Evolutionary conservation across 2,888 invertebrate species (phyloP), one percentile per base, ranked within the genome.

Genomic region (Andrena dorsata): DNA sequence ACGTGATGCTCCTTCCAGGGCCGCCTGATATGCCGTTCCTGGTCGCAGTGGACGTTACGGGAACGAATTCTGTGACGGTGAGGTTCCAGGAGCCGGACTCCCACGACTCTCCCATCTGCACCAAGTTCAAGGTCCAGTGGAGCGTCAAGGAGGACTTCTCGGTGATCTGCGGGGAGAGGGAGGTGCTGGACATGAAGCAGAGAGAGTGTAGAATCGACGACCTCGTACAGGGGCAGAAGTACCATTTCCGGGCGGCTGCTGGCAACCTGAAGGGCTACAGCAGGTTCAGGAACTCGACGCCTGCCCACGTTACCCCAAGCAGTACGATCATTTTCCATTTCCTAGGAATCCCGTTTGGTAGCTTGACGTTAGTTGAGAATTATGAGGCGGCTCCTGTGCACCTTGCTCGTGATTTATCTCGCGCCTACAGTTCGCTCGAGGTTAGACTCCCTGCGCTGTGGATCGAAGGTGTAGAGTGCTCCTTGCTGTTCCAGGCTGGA

Each of bases 91-190:
- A 97, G 91, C 97, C 97, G 28, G 96, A 96, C 61, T 94, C 95
- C 81, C 94, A 94, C 85, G 98, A 97, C 90, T 96, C 97, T 23
- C 96, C 97, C 16, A 96, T 98, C 79, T 96, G 97, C 89, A 98
- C 98, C 51, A 98, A 98, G 94, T 98, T 97, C 94, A 98, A 97
- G 96, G 98, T 99, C 93, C 98, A 99, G 95, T 99, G 99, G 99
- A 98, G 98, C 85, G 96, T 96, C 8, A 96, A 96, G 68, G 96
- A 97, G 5, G 97, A 98, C 92, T 99, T 99, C 94, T 96, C 96
- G 26, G 96, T 96, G 84, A 94, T 98, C 72, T 97, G 97, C 76
- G 98, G 98, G 0, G 96, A 96, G 89, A 95, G 96, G 28, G 97
- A 98, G 90, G 95, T 98, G 60, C 94, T 95, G 72, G 97, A 97